phyloP scores from a whole-genome alignment of 2,113 vertebrate genomes.

The Cettia cetti region DNA sequence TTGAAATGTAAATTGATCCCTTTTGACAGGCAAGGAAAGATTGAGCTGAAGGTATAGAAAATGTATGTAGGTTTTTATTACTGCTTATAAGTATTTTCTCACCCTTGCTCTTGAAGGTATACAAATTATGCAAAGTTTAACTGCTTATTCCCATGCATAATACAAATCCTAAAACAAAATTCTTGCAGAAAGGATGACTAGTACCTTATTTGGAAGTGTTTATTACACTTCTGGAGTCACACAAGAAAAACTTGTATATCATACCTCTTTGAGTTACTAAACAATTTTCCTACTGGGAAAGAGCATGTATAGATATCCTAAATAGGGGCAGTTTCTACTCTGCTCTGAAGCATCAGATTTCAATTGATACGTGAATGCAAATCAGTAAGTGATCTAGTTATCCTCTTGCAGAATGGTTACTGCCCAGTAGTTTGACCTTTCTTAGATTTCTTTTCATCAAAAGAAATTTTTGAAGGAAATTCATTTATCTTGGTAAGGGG shows the following conservation, averaged over 20 bases:
- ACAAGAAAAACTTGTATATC: not conserved
- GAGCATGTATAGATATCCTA: not conserved
- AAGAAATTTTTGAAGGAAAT: not conserved
- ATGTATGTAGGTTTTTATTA: not conserved
- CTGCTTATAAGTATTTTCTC: not conserved
- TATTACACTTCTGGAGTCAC: not conserved
- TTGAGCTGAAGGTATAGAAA: not conserved
- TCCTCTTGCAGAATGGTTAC: not conserved
- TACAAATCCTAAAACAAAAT: not conserved
- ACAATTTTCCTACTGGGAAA: not conserved
- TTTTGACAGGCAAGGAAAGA: not conserved
- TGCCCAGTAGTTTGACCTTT: accelerated
- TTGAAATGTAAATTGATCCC: not conserved
- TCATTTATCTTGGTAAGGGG: not conserved
- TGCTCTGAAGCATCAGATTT: not conserved
- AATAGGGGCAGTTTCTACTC: not conserved
- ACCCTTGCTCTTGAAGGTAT: not conserved
- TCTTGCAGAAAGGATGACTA: not conserved
- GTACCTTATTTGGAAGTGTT: not conserved
- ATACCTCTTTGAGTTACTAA: not conserved
- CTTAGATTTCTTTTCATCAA: not conserved
- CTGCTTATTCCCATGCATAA: not conserved
- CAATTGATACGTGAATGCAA: not conserved
- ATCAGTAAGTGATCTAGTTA: not conserved
- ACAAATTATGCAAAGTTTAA: not conserved